Evolutionary conservation across 2,888 invertebrate species (phyloP).

Genomic region (Rosalia funebris): DNA sequence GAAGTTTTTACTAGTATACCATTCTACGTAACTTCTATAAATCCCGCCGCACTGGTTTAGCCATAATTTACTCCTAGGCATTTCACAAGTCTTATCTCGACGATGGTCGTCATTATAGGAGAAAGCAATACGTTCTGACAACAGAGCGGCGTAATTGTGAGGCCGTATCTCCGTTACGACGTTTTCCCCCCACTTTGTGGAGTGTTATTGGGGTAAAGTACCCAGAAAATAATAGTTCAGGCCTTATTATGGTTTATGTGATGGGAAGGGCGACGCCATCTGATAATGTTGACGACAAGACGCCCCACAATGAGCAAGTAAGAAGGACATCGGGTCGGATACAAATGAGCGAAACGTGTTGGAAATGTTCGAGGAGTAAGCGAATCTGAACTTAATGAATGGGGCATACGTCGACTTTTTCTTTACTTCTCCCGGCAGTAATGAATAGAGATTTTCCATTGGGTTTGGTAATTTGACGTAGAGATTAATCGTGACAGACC

Average conservation of each 20-base stretch:
- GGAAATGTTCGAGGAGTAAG: too few species aligned
- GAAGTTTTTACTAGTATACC: too few species aligned
- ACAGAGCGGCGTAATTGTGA: conserved; percentile 45
- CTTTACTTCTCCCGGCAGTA: too few species aligned
- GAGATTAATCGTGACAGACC: too few species aligned
- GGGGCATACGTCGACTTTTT: too few species aligned
- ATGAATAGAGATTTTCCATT: too few species aligned
- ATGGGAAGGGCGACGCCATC: conserved; percentile 43
- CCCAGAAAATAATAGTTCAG: conserved; percentile 55
- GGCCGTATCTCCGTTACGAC: conserved; percentile 44
- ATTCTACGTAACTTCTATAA: too few species aligned
- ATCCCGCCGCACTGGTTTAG: too few species aligned
- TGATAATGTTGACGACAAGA: conserved; percentile 53
- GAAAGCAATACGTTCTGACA: conserved; percentile 43
- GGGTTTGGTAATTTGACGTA: too few species aligned
- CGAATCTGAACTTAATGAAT: too few species aligned
- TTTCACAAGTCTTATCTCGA: conserved; percentile 19
- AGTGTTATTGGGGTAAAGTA: conserved; percentile 51
- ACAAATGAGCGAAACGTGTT: background rate
- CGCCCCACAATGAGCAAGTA: conserved; percentile 32
- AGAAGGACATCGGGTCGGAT: conserved; percentile 10
- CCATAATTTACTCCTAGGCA: conserved; percentile 1
- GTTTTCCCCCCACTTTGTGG: conserved; percentile 43
- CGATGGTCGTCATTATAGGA: conserved; percentile 30
- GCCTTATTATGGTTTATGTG: conserved; percentile 58